Percentiles rank a stretch among this genome's conserved stretches.
phyloP scores from a whole-genome alignment of 2,888 invertebrate genomes.

The Leucophora obtusa region DNA sequence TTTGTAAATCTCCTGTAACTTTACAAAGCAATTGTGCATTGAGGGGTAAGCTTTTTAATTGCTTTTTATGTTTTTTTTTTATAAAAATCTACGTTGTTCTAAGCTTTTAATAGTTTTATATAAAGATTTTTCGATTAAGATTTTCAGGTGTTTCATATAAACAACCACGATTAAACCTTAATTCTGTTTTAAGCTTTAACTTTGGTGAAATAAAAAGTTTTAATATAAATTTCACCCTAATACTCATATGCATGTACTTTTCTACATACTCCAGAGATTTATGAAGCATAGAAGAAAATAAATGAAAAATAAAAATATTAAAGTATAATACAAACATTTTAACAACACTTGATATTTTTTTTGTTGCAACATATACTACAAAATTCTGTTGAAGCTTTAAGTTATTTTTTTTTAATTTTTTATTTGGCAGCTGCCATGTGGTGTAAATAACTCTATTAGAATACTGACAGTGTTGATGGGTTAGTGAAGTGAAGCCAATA shows the following conservation, averaged over 20 bases:
- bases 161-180: too few species aligned
- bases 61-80: too few species aligned
- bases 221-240: background rate
- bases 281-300: slow-evolving; percentile 40
- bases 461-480: slow-evolving; percentile 56
- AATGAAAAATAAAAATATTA: slow-evolving; percentile 1
- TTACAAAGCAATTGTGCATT: too few species aligned
- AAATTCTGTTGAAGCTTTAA: slow-evolving; percentile 27
- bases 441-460: slow-evolving; percentile 58
- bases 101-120: too few species aligned
- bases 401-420: background rate
- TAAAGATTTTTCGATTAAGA: too few species aligned
- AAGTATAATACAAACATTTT: slow-evolving; percentile 14
- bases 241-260: slow-evolving; percentile 23
- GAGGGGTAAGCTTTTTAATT: too few species aligned
- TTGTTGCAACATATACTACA: slow-evolving; percentile 19
- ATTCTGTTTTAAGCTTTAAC: too few species aligned
- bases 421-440: slow-evolving; percentile 48
- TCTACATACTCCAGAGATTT: slow-evolving; percentile 45
- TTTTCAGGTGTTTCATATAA: too few species aligned
- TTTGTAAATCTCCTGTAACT: too few species aligned
- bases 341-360: slow-evolving; percentile 32
- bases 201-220: too few species aligned
- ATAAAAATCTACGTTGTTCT: too few species aligned
- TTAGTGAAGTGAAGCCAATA: slow-evolving; percentile 43